Conservation (phyloP, 2,888 invertebrate species). For the Reticulitermes lucifugus region DNA sequence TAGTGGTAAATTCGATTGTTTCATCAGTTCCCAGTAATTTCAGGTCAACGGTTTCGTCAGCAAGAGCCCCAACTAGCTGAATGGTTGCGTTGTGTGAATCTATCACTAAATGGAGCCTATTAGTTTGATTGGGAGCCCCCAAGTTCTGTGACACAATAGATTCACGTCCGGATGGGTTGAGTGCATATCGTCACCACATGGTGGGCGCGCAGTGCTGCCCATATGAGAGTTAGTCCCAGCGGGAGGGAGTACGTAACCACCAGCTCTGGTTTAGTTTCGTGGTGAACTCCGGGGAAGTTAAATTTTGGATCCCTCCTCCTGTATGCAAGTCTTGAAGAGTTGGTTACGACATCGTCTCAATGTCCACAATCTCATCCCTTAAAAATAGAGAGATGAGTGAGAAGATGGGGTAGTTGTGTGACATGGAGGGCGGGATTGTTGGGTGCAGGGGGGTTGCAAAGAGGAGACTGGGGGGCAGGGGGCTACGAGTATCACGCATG, state of each 20-base stretch:
- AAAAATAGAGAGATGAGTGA: slow-evolving; percentile 32
- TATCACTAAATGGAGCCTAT: slow-evolving; percentile 36
- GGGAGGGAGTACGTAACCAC: neutral
- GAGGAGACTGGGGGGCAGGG: slow-evolving; percentile 25
- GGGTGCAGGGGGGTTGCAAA: slow-evolving; percentile 36
- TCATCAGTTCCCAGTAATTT: slow-evolving; percentile 24
- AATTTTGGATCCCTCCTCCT: neutral
- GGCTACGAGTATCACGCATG: slow-evolving; percentile 49
- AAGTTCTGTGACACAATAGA: slow-evolving; percentile 5
- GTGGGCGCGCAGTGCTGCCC: slow-evolving; percentile 24
- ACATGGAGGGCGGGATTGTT: slow-evolving; percentile 28
- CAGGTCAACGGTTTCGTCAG: slow-evolving; percentile 17
- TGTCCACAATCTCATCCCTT: neutral
- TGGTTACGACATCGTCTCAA: neutral
- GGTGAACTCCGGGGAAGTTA: neutral
- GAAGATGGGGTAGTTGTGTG: slow-evolving; percentile 34
- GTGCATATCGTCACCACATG: slow-evolving; percentile 22
- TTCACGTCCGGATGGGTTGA: neutral
- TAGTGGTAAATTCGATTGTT: slow-evolving; percentile 26
- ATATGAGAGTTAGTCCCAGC: slow-evolving; percentile 13
- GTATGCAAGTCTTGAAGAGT: neutral
- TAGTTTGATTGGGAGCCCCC: slow-evolving; percentile 37
- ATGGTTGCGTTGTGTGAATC: neutral
- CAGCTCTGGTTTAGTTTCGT: neutral
- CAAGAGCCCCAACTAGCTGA: neutral